phyloP scores from a whole-genome alignment of 1,140 invertebrate genomes.

The Drosophila simulans region DNA sequence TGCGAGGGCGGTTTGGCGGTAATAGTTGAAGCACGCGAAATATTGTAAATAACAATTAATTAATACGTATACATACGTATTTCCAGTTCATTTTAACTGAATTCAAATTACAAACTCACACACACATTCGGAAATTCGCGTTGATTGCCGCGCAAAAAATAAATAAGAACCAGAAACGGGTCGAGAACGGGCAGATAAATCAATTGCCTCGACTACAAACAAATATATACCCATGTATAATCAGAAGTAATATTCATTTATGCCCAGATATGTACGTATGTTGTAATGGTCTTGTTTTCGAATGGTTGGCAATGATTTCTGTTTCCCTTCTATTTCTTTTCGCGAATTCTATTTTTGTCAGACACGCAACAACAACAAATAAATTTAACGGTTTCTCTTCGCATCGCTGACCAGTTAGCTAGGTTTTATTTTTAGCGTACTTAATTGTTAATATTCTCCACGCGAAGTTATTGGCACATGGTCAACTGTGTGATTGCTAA shows the following conservation, averaged over 20 bases:
- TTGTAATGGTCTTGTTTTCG: conserved; percentile 41
- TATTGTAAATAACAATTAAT: conserved; percentile 42
- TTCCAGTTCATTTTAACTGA: conserved; percentile 39
- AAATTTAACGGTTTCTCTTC: neutral
- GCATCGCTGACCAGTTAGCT: conserved; percentile 16
- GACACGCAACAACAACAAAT: conserved; percentile 2
- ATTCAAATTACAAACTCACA: conserved; percentile 50
- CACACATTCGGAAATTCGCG: conserved; percentile 11
- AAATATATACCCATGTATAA: neutral
- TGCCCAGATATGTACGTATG: conserved; percentile 37
- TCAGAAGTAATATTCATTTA: conserved; percentile 38
- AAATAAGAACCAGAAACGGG: conserved; percentile 27
- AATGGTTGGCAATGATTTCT: conserved; percentile 58
- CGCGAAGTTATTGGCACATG: conserved; percentile 12
- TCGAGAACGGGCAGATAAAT: conserved; percentile 45
- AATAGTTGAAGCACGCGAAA: conserved; percentile 6
- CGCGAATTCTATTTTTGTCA: conserved; percentile 58
- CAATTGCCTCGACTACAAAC: conserved; percentile 28
- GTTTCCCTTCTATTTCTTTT: conserved; percentile 55
- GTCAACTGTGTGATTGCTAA: conserved; percentile 10
- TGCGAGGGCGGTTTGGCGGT: neutral
- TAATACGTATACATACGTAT: conserved; percentile 45
- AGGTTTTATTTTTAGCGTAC: neutral
- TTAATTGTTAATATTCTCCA: neutral
- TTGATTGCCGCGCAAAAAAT: conserved; percentile 46